A percentile compares a stretch with the other conserved stretches of the same genome.
Conservation (phyloP, 2,888 invertebrate species). For the Iphiclides podalirius region DNA sequence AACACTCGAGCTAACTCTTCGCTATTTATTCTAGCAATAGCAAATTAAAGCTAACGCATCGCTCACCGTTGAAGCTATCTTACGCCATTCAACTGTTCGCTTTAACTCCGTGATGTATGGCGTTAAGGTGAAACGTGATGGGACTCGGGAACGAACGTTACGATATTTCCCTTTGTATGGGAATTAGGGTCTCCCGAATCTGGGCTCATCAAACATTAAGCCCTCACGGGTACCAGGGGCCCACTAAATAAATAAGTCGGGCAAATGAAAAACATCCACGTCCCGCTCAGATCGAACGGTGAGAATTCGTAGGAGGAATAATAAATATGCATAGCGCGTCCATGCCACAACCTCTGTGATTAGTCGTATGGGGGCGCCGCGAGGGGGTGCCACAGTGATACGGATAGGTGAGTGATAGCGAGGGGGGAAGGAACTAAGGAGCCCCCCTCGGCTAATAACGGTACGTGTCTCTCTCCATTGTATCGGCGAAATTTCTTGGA, state of each 20-base stretch:
- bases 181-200: conserved; percentile 67
- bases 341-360: conserved; percentile 77
- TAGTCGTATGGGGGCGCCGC: conserved; percentile 61
- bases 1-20: background rate
- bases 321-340: conserved; percentile 80
- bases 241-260: conserved; percentile 71
- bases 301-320: conserved; percentile 71
- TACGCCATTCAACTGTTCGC: background rate
- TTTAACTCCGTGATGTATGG: conserved; percentile 38
- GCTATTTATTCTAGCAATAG: conserved; percentile 4
- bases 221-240: conserved; percentile 58
- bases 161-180: conserved; percentile 37
- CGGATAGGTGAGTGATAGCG: conserved; percentile 77
- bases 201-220: conserved; percentile 75
- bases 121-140: conserved; percentile 51
- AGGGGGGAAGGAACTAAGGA: conserved; percentile 65
- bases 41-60: conserved; percentile 1
- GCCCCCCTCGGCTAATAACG: conserved; percentile 75
- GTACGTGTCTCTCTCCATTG: conserved; percentile 66
- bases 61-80: background rate
- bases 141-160: conserved; percentile 40
- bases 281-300: conserved; percentile 56
- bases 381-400: conserved; percentile 56
- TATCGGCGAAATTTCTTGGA: conserved; percentile 73
- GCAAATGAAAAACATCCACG: conserved; percentile 75